Percentiles rank a stretch among this genome's conserved stretches.
Conservation (phyloP, 1,140 invertebrate species). For the Papilio polytes region DNA sequence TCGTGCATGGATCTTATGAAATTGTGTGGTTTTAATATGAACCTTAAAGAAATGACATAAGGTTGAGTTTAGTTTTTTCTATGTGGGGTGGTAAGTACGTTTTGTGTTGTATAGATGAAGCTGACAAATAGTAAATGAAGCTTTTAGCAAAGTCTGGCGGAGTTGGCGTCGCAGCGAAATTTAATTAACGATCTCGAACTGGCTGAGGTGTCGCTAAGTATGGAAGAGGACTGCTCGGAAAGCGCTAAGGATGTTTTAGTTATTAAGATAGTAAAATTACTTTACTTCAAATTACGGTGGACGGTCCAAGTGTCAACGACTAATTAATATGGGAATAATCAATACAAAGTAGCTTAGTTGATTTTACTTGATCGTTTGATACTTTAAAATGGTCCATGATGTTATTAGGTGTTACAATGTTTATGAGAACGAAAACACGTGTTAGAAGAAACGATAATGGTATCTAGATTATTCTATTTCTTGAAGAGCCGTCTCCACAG, state of each 20-base stretch:
- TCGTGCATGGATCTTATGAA: not conserved
- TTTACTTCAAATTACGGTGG: not conserved
- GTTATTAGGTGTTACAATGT: not conserved
- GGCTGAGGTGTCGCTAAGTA: slow-evolving; percentile 7
- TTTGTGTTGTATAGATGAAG: slow-evolving; percentile 42
- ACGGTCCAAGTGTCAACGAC: too few species aligned
- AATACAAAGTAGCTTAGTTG: too few species aligned
- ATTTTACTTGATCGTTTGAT: too few species aligned
- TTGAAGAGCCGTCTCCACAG: slow-evolving; percentile 43
- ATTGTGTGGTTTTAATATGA: slow-evolving; percentile 1
- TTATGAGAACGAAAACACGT: not conserved
- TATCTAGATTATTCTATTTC: not conserved
- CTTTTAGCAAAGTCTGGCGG: slow-evolving; percentile 58
- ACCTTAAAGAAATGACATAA: slow-evolving; percentile 41
- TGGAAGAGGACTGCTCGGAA: slow-evolving; percentile 25
- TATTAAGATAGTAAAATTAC: slow-evolving; percentile 8
- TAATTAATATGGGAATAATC: too few species aligned
- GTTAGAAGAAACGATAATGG: too few species aligned
- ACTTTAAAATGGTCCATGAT: too few species aligned
- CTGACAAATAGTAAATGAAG: slow-evolving; percentile 68
- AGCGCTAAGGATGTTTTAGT: not conserved
- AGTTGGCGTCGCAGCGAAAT: slow-evolving; percentile 55
- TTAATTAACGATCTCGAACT: slow-evolving; percentile 57
- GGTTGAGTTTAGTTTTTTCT: slow-evolving; percentile 42
- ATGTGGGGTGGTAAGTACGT: slow-evolving; percentile 43